Evolutionary conservation across 1,140 invertebrate genomes (phyloP).

Genomic region (Arctopsyche grandis): DNA sequence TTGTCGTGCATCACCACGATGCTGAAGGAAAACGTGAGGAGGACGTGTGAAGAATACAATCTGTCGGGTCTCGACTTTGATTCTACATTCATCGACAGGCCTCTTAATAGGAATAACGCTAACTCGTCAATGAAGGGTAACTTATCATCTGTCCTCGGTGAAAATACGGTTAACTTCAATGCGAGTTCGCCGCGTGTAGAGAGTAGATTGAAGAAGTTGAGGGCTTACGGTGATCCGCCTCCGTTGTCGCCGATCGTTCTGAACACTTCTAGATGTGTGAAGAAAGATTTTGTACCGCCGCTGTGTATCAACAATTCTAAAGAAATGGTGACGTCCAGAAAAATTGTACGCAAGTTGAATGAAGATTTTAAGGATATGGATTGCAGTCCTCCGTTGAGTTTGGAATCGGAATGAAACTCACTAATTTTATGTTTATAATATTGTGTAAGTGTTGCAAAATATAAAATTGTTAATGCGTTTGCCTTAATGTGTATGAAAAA

Average conservation of each 20-base stretch:
- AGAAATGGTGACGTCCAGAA: slow-evolving; percentile 55
- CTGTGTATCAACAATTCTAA: slow-evolving; percentile 57
- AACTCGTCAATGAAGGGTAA: background rate
- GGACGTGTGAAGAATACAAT: slow-evolving; percentile 19
- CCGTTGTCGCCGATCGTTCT: slow-evolving; percentile 60
- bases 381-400: slow-evolving; percentile 62
- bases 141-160: slow-evolving; percentile 21
- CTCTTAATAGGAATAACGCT: background rate
- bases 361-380: slow-evolving; percentile 59
- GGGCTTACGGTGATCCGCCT: slow-evolving; percentile 64
- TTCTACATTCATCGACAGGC: slow-evolving; percentile 40
- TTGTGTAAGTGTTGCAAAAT: too few relatives aligned
- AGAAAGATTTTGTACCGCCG: slow-evolving; percentile 57
- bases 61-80: slow-evolving; percentile 47
- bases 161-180: slow-evolving; percentile 1
- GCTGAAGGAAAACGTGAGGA: background rate
- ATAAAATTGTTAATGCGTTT: background rate
- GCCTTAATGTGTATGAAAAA: too few relatives aligned
- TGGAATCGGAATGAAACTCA: slow-evolving; percentile 56
- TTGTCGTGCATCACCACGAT: background rate
- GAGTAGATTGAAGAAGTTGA: slow-evolving; percentile 60
- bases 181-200: slow-evolving; percentile 57
- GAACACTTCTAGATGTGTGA: slow-evolving; percentile 57
- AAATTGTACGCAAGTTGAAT: slow-evolving; percentile 49
- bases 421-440: too few relatives aligned